Percentiles rank a stretch among this genome's conserved stretches.
These are phyloP conservation scores for Pyrrhura leucotis DNA, from an alignment of 2,797 vertebrate genomes.

Conservation along the genomic window DNA sequence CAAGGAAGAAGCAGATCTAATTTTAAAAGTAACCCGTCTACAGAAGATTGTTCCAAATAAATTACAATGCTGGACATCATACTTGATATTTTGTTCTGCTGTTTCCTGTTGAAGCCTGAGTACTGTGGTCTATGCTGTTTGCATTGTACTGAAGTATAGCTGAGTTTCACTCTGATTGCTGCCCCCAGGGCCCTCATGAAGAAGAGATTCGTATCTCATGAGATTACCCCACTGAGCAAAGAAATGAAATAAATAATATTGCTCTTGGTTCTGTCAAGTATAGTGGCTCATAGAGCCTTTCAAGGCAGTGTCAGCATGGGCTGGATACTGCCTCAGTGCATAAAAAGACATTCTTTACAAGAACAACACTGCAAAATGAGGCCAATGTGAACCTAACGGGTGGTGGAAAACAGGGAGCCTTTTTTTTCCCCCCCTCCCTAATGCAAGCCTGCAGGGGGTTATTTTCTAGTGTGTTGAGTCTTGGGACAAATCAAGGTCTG, in stretches of 20 bases:
- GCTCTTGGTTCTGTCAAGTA: constrained; percentile 13
- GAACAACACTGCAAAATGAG: not conserved
- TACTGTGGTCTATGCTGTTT: constrained; percentile 28
- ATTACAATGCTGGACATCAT: not conserved
- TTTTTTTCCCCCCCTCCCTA: not conserved
- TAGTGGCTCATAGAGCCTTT: constrained; percentile 34
- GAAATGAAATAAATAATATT: constrained; percentile 72
- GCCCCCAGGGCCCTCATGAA: constrained; percentile 49
- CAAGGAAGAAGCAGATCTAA: not conserved
- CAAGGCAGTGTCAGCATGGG: not conserved
- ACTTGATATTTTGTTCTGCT: not conserved
- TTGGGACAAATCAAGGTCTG: constrained; percentile 18
- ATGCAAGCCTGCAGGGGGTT: not conserved
- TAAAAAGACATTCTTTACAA: constrained; percentile 12
- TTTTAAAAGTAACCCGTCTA: not conserved
- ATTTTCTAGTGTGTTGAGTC: not conserved
- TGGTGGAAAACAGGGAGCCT: not conserved
- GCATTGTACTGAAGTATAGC: not conserved
- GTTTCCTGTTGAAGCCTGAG: constrained; percentile 5
- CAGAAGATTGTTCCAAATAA: constrained; percentile 1
- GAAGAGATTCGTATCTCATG: constrained; percentile 67
- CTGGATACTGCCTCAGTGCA: not conserved
- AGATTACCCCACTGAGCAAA: constrained; percentile 60
- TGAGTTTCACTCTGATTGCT: constrained; percentile 20
- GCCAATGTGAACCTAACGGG: not conserved